Evolutionary conservation across 2,888 invertebrate genomes (phyloP).

Genomic region (Agelastica alni): DNA sequence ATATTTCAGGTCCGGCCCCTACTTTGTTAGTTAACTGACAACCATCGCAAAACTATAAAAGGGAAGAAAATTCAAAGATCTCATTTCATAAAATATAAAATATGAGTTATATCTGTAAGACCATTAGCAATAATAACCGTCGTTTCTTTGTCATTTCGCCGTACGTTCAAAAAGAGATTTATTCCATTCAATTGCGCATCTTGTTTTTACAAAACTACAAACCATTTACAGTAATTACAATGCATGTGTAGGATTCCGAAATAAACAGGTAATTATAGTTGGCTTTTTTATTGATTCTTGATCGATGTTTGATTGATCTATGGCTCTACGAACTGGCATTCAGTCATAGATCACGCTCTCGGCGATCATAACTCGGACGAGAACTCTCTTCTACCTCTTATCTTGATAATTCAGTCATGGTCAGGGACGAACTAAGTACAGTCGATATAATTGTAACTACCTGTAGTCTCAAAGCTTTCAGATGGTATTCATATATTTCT

Average conservation of each 20-base stretch:
- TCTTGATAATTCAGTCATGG: slow-evolving; percentile 13
- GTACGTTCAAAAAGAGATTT: slow-evolving; percentile 48
- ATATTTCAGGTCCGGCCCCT: too few species aligned
- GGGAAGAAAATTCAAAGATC: slow-evolving; percentile 17
- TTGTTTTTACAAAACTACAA: slow-evolving; percentile 42
- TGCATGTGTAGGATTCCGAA: slow-evolving; percentile 56
- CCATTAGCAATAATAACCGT: slow-evolving; percentile 45
- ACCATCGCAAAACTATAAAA: slow-evolving; percentile 20
- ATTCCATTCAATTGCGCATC: slow-evolving; percentile 49
- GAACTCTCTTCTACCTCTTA: slow-evolving; percentile 19
- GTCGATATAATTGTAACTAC: too few species aligned
- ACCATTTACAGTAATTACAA: slow-evolving; percentile 56
- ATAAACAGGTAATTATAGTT: slow-evolving; percentile 52
- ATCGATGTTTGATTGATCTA: slow-evolving; percentile 56
- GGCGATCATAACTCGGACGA: slow-evolving; percentile 34
- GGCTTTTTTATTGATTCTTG: slow-evolving; percentile 53
- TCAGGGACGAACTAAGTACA: too few species aligned
- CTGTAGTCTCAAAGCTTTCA: too few species aligned
- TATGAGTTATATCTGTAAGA: slow-evolving; percentile 44
- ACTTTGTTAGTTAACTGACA: background rate
- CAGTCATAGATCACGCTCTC: slow-evolving; percentile 54
- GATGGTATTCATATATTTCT: too few species aligned
- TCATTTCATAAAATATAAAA: slow-evolving; percentile 40
- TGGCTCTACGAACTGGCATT: slow-evolving; percentile 52
- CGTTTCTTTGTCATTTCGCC: slow-evolving; percentile 44